Conservation (phyloP, 2,888 invertebrate species). For the Synergus gifuensis region DNA sequence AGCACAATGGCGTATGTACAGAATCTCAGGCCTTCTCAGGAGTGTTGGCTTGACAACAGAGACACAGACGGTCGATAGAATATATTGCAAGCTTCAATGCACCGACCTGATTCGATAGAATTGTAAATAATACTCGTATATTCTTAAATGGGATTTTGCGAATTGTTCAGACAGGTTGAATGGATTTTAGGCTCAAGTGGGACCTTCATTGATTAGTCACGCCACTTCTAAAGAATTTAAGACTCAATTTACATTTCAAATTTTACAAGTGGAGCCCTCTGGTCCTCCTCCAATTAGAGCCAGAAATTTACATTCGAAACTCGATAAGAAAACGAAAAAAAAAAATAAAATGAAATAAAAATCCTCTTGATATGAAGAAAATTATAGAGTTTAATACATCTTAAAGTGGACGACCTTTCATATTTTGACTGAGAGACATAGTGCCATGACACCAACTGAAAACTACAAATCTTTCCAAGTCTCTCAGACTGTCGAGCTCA, state of each 20-base stretch:
- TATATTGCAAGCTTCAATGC: slow-evolving; percentile 57
- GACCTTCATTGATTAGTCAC: slow-evolving; percentile 7
- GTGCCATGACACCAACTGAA: slow-evolving; percentile 15
- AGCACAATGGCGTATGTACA: slow-evolving; percentile 24
- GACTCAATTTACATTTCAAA: slow-evolving; percentile 13
- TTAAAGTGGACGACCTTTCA: slow-evolving; percentile 1
- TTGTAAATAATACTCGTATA: slow-evolving; percentile 10
- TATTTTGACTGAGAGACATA: slow-evolving; percentile 16
- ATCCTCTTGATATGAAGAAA: not conserved
- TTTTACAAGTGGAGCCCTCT: not conserved
- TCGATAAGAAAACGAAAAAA: not conserved
- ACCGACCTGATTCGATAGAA: slow-evolving; percentile 59
- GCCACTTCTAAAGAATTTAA: not conserved
- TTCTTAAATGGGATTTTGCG: slow-evolving; percentile 5
- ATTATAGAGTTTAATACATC: not conserved
- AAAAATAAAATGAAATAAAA: too few species aligned
- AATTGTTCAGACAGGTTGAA: not conserved
- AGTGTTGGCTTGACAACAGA: slow-evolving; percentile 50
- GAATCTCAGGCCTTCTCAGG: slow-evolving; percentile 31
- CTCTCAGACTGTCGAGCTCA: slow-evolving; percentile 16
- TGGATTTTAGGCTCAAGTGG: not conserved
- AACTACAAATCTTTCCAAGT: slow-evolving; percentile 27
- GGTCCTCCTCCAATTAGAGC: slow-evolving; percentile 13
- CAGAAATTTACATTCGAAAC: not conserved
- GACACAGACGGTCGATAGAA: slow-evolving; percentile 60